These are phyloP conservation scores for Noturus placidus DNA, from an alignment of 2,113 vertebrate genomes.

Conservation along the genomic window DNA sequence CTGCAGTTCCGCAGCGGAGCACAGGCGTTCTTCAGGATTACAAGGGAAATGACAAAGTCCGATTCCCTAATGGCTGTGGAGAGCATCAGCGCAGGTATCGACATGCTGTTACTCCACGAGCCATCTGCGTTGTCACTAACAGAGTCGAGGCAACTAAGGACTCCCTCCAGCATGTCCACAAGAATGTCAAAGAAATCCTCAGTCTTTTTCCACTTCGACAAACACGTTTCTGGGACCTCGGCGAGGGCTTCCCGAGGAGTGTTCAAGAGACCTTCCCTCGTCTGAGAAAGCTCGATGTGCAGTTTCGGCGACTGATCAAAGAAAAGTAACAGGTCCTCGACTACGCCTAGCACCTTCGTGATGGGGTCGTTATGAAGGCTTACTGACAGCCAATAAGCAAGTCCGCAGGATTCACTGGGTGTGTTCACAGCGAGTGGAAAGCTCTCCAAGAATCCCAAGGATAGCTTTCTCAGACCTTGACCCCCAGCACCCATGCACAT, in stretches of 20 bases:
- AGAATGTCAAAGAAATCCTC: slow-evolving; percentile 90
- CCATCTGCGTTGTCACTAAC: slow-evolving; percentile 73
- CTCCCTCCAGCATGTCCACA: slow-evolving; percentile 84
- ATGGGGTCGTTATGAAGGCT: slow-evolving; percentile 81
- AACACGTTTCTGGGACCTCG: slow-evolving; percentile 84
- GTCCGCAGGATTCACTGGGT: slow-evolving; percentile 88
- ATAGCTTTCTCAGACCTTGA: slow-evolving; percentile 86
- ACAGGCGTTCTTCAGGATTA: slow-evolving; percentile 86
- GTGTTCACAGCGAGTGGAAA: slow-evolving; percentile 87
- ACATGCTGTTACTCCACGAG: slow-evolving; percentile 73
- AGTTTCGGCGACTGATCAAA: slow-evolving; percentile 81
- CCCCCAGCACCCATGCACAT: slow-evolving; percentile 83
- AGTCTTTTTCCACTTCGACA: slow-evolving; percentile 85
- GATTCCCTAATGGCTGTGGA: slow-evolving; percentile 81
- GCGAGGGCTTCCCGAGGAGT: slow-evolving; percentile 72
- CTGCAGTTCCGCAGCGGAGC: slow-evolving; percentile 83
- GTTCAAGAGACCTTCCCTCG: slow-evolving; percentile 75
- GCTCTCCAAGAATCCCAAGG: slow-evolving; percentile 81
- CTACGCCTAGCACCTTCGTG: slow-evolving; percentile 79
- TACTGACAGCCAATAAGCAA: slow-evolving; percentile 87
- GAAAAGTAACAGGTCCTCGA: slow-evolving; percentile 84
- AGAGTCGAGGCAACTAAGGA: slow-evolving; percentile 84
- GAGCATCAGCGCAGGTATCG: slow-evolving; percentile 79
- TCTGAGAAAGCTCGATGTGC: slow-evolving; percentile 79
- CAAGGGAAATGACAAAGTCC: slow-evolving; percentile 87